Evolutionary conservation across 1,140 invertebrate species (phyloP).

Genomic region (Aricia agestis): DNA sequence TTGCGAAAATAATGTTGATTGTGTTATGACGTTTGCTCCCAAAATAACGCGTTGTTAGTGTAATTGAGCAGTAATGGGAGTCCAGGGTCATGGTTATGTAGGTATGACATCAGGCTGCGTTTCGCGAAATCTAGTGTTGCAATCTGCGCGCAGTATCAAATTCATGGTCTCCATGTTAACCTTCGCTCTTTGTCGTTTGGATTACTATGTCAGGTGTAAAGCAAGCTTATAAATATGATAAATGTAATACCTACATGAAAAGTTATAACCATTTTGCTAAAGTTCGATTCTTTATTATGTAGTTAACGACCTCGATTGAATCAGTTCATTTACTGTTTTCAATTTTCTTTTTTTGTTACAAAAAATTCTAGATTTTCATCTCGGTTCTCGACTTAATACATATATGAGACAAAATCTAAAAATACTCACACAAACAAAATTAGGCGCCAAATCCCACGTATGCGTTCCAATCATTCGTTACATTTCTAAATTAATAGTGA

Average conservation of each 20-base stretch:
- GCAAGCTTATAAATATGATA: too few relatives aligned
- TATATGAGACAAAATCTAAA: background rate
- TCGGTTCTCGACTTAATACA: background rate
- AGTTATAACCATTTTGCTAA: too few relatives aligned
- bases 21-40: background rate
- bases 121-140: background rate
- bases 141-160: background rate
- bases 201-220: background rate
- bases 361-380: background rate
- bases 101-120: background rate
- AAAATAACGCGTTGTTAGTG: background rate
- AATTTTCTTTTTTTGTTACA: background rate
- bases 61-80: background rate
- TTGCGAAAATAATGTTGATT: background rate
- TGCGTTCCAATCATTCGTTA: conserved; percentile 29
- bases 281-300: too few relatives aligned
- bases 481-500: conserved; percentile 40
- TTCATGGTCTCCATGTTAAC: background rate
- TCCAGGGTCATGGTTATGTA: background rate
- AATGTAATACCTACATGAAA: too few relatives aligned
- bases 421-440: conserved; percentile 17
- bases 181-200: background rate
- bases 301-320: too few relatives aligned
- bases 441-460: conserved; percentile 34
- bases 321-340: too few relatives aligned